A percentile compares a stretch with the other conserved stretches of the same genome.
These are phyloP conservation scores for Ceyx melanurus DNA, from an alignment of 2,113 vertebrate genomes.

Conservation along the genomic window DNA sequence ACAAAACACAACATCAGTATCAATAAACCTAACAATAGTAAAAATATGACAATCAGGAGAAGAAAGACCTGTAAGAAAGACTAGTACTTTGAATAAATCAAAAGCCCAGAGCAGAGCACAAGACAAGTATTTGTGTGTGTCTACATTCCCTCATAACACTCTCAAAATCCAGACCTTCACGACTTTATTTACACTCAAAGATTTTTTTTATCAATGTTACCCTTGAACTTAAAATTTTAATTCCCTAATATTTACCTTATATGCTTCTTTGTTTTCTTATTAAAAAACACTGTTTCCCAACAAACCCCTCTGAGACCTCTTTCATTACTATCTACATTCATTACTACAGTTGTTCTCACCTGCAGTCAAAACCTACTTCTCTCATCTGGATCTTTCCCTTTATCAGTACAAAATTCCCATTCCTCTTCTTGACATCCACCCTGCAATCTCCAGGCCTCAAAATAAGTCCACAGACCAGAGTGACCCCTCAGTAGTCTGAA, in stretches of 20 bases:
- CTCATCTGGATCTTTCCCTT: neutral
- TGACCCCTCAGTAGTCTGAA: accelerated
- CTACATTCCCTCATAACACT: neutral
- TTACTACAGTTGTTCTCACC: neutral
- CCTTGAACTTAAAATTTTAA: neutral
- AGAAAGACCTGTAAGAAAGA: neutral
- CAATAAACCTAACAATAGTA: neutral
- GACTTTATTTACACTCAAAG: neutral
- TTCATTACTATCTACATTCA: neutral
- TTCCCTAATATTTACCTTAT: neutral
- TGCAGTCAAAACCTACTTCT: neutral
- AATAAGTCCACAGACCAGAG: neutral
- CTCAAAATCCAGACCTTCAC: neutral
- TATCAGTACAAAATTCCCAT: neutral
- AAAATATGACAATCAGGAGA: neutral
- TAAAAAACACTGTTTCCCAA: neutral
- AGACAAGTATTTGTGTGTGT: neutral
- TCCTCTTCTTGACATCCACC: neutral
- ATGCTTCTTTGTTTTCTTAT: neutral
- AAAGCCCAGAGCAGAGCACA: neutral
- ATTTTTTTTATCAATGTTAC: neutral
- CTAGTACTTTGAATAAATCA: neutral
- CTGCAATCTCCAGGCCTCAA: neutral
- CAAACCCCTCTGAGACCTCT: neutral
- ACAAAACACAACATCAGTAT: neutral